Evolutionary conservation across 2,797 vertebrate species (phyloP).

Genomic region (Platyrinchus mystaceus): DNA sequence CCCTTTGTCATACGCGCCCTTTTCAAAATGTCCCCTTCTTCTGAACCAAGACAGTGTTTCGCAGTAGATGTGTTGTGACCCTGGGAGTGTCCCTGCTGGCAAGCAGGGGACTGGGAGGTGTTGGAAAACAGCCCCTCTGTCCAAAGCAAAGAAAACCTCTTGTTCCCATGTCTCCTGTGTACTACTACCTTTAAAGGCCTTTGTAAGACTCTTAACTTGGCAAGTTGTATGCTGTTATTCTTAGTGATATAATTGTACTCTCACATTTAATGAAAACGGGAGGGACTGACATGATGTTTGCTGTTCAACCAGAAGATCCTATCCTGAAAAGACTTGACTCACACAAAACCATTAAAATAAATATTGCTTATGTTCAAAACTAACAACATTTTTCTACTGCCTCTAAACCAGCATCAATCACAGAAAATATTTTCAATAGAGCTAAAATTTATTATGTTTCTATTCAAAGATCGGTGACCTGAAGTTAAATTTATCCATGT

Average conservation of each 20-base stretch:
- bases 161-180: rapidly evolving
- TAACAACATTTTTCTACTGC: background rate
- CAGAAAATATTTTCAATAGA: background rate
- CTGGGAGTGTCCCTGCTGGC: background rate
- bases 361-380: background rate
- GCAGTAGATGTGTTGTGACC: background rate
- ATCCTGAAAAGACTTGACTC: background rate
- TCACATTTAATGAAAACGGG: background rate
- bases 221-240: background rate
- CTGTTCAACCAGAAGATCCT: background rate
- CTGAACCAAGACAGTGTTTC: background rate
- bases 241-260: background rate
- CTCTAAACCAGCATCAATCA: background rate
- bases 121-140: background rate
- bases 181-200: background rate
- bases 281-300: background rate
- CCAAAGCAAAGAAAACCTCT: background rate
- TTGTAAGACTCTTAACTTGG: background rate
- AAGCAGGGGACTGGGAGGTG: background rate
- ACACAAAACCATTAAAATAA: background rate
- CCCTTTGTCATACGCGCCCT: background rate
- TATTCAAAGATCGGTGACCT: background rate
- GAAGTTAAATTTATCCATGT: background rate
- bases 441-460: background rate
- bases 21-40: background rate